Evolutionary conservation across 1,140 invertebrate species (phyloP), one percentile per base, ranked within the genome.

Genomic region (Harlomillsia oculata): DNA sequence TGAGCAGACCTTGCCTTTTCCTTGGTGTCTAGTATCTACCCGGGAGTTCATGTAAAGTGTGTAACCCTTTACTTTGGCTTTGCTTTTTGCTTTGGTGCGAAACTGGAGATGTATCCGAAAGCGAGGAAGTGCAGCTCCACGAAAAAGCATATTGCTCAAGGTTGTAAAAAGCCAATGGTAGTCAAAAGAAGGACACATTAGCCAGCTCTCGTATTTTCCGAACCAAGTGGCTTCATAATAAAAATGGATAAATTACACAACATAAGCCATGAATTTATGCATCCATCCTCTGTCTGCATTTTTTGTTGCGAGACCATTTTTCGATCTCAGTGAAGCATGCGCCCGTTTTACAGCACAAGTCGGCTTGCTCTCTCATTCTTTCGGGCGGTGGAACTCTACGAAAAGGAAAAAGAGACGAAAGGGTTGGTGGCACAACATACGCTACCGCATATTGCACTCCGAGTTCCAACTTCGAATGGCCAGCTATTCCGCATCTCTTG

Each of bases 221-320:
- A 50, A 37, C 48, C 5, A 49, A 49, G 29, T 49, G 30, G 30
- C 34, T 50, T 50, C 34, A 50, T 39, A 50, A 39, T 39, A 50
- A 37, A 50, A 50, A 50, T 39, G 48, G 48, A 50, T 50, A 50
- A 50, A 50, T 50, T 50, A 50, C 48, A 50, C 34, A 39, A 50
- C 48, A 50, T 50, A 50, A 36, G 48, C 48, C 26, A 50, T 53
- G 51, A 53, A 53, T 53, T 53, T 53, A 53, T 53, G 51, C 26
- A 40, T 43, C 39, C 37, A 43, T 50, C 34, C 48, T 53, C 39
- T n/a, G n/a, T 34, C 48, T 37, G 48, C 28, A 37, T 30, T 43
- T 40, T 53, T 40, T 53, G 26, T 40, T 28, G n/a, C 36, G 40
- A 23, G 51, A 53, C 51, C 51, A 53, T 53, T 53, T 53, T 53